phyloP scores from a whole-genome alignment of 2,888 invertebrate species.

The Drosophila monieri region DNA sequence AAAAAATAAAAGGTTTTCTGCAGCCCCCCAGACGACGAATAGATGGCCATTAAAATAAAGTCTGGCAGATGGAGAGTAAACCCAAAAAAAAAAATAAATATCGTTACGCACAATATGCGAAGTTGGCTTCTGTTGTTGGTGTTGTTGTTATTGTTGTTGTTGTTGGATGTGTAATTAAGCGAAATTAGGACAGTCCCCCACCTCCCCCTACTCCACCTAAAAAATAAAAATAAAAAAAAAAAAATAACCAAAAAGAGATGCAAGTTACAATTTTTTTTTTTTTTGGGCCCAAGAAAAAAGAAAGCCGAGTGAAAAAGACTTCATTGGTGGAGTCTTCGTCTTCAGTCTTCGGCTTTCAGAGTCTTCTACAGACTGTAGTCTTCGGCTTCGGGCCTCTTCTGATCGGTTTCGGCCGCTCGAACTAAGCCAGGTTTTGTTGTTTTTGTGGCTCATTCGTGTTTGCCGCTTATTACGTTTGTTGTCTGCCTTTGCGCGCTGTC shows the following conservation, averaged over 20 bases:
- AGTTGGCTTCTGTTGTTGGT: conserved; percentile 7
- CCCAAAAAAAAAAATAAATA: no score
- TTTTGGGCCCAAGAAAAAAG: conserved; percentile 27
- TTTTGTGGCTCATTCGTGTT: conserved; percentile 37
- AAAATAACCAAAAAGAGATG: no score
- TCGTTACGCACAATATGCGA: conserved; percentile 56
- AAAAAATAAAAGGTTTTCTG: conserved; percentile 26
- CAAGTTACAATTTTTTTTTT: conserved; percentile 29
- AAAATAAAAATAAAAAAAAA: conserved; percentile 8
- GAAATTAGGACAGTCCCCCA: conserved; percentile 72
- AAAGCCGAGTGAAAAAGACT: conserved; percentile 38
- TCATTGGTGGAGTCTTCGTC: conserved; percentile 6
- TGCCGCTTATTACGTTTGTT: conserved; percentile 46
- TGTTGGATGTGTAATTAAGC: conserved; percentile 69
- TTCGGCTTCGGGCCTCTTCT: conserved; percentile 12
- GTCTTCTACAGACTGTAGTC: conserved; percentile 12
- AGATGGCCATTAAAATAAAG: conserved; percentile 55
- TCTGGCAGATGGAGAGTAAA: conserved; percentile 26
- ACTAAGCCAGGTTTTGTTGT: conserved; percentile 42
- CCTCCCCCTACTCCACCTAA: conserved; percentile 21
- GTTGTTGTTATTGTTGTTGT: conserved; percentile 12
- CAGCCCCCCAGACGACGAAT: conserved; percentile 17
- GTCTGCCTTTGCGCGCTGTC: conserved; percentile 53
- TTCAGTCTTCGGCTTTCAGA: conserved; percentile 11
- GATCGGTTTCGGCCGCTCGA: conserved; percentile 20